Conservation (phyloP, 2,888 invertebrate genomes). For the Parapristionchus giblindavisi region DNA sequence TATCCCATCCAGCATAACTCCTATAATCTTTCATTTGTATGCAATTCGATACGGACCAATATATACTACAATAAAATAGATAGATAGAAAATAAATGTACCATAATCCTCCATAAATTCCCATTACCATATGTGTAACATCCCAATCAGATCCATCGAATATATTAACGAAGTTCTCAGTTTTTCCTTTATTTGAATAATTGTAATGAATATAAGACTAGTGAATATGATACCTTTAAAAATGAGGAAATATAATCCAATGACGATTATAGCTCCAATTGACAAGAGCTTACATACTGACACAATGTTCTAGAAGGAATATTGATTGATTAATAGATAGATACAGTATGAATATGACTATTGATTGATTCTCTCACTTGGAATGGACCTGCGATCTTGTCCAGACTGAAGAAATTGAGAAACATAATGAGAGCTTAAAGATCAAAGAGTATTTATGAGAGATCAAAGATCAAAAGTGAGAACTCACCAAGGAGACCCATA, state of each 20-base stretch:
- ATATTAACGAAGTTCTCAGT: conserved; percentile 46
- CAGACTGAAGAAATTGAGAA: conserved; percentile 56
- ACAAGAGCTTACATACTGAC: conserved; percentile 56
- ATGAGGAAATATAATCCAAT: conserved; percentile 56
- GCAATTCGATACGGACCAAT: neutral
- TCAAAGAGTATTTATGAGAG: neutral
- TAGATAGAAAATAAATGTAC: too few relatives aligned
- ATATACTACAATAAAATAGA: too few relatives aligned
- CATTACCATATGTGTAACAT: conserved; percentile 47
- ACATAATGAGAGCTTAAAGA: conserved; percentile 53
- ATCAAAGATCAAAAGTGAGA: neutral
- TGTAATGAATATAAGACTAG: neutral
- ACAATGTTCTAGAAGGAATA: conserved; percentile 40
- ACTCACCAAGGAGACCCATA: conserved; percentile 30
- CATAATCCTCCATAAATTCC: conserved; percentile 47
- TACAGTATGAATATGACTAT: neutral
- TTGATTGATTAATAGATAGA: neutral
- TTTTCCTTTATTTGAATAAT: conserved; percentile 14
- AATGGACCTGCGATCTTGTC: conserved; percentile 55
- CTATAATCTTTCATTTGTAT: conserved; percentile 6
- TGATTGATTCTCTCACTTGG: too few relatives aligned
- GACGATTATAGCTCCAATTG: conserved; percentile 51
- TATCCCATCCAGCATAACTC: conserved; percentile 54
- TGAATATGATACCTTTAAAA: conserved; percentile 45
- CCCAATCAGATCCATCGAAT: conserved; percentile 46